phyloP scores from a whole-genome alignment of 2,113 vertebrate genomes.

The Tragelaphus strepsiceros region DNA sequence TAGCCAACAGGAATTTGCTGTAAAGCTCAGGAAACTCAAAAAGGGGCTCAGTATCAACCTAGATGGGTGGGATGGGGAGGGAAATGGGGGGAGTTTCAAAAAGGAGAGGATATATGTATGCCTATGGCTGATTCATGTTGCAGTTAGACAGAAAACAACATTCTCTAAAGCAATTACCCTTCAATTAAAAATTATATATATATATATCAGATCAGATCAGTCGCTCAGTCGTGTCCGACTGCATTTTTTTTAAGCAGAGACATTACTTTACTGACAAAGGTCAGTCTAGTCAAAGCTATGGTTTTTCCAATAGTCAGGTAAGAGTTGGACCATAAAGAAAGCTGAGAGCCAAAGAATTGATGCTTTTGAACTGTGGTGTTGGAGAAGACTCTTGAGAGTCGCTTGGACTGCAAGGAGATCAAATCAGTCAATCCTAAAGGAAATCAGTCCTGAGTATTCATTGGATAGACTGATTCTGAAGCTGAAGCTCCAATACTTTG shows the following conservation, averaged over 20 bases:
- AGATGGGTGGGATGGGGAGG: accelerated
- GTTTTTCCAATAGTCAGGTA: too few species aligned
- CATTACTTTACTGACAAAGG: too few species aligned
- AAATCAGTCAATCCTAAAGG: neutral
- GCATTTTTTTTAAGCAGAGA: too few species aligned
- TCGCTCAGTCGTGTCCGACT: too few species aligned
- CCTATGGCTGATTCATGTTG: too few species aligned
- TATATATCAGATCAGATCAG: too few species aligned
- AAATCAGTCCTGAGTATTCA: neutral
- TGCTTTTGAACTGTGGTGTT: neutral
- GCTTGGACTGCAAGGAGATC: neutral
- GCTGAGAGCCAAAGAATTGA: neutral
- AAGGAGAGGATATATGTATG: neutral
- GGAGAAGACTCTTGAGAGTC: neutral
- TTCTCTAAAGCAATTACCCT: too few species aligned
- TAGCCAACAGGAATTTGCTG: neutral
- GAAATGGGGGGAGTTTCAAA: neutral
- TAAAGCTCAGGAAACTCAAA: neutral
- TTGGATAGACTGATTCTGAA: neutral
- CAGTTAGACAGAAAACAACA: too few species aligned
- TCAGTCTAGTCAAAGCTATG: too few species aligned
- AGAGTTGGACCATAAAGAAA: too few species aligned
- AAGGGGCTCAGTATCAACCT: neutral
- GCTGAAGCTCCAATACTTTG: neutral
- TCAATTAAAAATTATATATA: too few species aligned